Base-by-base conservation (phyloP, 2,888 invertebrate genomes). In the Marasmarcha lunaedactyla region DNA sequence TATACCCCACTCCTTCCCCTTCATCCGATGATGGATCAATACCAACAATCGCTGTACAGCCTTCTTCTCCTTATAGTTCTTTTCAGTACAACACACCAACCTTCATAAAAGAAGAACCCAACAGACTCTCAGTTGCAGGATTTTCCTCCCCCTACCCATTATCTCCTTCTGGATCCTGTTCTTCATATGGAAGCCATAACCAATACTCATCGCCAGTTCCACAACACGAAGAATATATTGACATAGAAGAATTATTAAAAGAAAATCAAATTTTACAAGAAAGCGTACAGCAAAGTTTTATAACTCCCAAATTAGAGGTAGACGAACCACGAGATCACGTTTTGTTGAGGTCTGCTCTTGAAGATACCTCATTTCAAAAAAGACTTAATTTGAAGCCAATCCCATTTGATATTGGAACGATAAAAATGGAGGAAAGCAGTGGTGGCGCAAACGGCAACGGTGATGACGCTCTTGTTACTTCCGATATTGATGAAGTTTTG, bases 281-380 rank as follows among this genome's bases (percentile, higher is more conserved):
- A 20, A 74, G 70, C 46, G 58, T 65, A 51, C 86, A 69, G 44
- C 76, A 71, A 10, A 63, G 47, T 55, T 78, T 65, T 49, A 53
- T 83, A 42, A 79, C 77, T 40, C 87, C 87, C 39, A 88, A 88
- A 63, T 68, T 86, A 42, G 87, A 88, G 57, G 64, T 81, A 1
- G 84, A 79, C 45, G 78, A 81, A 43, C 85, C 85, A 6, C 85
- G 88, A 55, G 89, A 92, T 63, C 91, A 94, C 71, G 89, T 91
- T 58, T 74, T 94, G 38, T 67, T 95, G 41, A 85, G 94, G 42
- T 93, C 94, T 59, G 94, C 92, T 39, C 74, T 94, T 38, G 87
- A 91, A 63, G 94, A 94, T 58, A 94, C 93, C 4, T 90, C 91
- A 48, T 94, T 94, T 69, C 94, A 94, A 67, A 90, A 90, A 66